Percentiles rank a stretch among this genome's conserved stretches.
Evolutionary conservation across 1,140 invertebrate species (phyloP).

Genomic region (Eriosoma lanigerum): DNA sequence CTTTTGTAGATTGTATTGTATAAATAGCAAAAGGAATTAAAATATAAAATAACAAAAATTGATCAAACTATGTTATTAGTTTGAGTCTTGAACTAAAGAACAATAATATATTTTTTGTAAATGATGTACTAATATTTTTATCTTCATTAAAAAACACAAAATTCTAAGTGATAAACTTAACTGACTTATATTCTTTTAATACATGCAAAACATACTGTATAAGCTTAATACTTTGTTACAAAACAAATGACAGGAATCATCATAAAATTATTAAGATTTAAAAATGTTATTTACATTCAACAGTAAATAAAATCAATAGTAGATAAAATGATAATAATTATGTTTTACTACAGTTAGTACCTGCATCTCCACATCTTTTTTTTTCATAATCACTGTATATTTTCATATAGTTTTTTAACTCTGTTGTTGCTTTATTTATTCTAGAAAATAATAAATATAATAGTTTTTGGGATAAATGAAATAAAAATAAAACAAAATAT

Average conservation of each 20-base stretch:
- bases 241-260: conserved; percentile 4
- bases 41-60: not conserved
- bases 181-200: not conserved
- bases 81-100: too few relatives aligned
- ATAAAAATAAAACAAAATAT: too few relatives aligned
- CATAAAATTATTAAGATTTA: conserved; percentile 12
- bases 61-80: not conserved
- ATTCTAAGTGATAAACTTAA: not conserved
- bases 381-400: conserved; percentile 26
- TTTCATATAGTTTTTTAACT: conserved; percentile 22
- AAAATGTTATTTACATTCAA: not conserved
- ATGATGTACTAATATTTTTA: too few relatives aligned
- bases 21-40: not conserved
- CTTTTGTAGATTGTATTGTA: not conserved
- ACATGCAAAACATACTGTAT: not conserved
- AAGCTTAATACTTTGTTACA: not conserved
- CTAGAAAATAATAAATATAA: not conserved
- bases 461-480: too few relatives aligned
- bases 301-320: not conserved
- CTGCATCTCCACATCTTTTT: conserved; percentile 2
- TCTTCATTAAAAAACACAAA: too few relatives aligned
- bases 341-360: not conserved
- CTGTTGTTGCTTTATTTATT: conserved; percentile 22
- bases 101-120: too few relatives aligned
- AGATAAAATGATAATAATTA: too few relatives aligned